A percentile compares a stretch with the other conserved stretches of the same genome.
These are phyloP conservation scores for Pandemis corylana DNA, from an alignment of 2,888 invertebrate genomes.

Conservation along the genomic window DNA sequence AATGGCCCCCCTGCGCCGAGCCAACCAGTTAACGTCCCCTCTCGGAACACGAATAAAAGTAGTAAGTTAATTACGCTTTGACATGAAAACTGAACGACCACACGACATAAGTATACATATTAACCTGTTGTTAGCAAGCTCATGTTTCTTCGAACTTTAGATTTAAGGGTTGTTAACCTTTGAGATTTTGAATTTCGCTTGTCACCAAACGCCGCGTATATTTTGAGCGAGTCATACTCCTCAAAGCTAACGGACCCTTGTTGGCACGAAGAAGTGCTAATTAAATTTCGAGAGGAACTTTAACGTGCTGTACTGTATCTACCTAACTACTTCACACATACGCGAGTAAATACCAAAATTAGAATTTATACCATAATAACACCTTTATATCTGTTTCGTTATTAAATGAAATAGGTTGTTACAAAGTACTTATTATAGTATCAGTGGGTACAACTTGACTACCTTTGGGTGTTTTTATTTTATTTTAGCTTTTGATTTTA, in stretches of 20 bases:
- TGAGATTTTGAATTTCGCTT: neutral
- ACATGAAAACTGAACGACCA: constrained; percentile 5
- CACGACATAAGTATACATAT: neutral
- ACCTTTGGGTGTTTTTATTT: too few relatives aligned
- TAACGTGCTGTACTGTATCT: constrained; percentile 1
- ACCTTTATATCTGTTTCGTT: too few relatives aligned
- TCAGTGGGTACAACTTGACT: too few relatives aligned
- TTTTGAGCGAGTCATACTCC: neutral
- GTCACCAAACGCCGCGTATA: neutral
- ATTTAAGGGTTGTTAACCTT: constrained; percentile 13
- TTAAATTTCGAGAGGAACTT: constrained; percentile 21
- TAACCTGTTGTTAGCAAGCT: neutral
- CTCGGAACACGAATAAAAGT: constrained; percentile 62
- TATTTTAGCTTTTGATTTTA: too few relatives aligned
- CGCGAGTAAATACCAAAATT: neutral
- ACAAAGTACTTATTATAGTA: too few relatives aligned
- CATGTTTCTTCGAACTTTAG: neutral
- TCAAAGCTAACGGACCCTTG: constrained; percentile 22
- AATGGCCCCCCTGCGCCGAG: constrained; percentile 86
- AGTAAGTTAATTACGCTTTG: constrained; percentile 57
- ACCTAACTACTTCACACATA: neutral
- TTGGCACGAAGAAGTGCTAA: constrained; percentile 24
- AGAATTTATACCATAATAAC: neutral
- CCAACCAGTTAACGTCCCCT: constrained; percentile 87
- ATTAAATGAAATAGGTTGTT: too few relatives aligned